Conservation (phyloP, 2,113 vertebrate genomes). For the Oreochromis aureus region DNA sequence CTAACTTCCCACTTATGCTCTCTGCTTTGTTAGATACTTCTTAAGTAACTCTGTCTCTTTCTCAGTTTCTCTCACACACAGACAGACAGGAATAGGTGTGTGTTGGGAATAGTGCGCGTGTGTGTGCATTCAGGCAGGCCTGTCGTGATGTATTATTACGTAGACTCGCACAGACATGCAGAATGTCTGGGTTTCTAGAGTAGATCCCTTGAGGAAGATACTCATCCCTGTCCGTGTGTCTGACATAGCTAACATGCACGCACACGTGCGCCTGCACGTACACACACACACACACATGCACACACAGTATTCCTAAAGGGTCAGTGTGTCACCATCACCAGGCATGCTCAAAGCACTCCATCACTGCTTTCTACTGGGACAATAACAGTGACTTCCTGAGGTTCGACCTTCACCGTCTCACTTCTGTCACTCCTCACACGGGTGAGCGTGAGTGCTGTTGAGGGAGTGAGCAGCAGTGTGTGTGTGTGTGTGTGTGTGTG, state of each 20-base stretch:
- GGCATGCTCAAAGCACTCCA: conserved; percentile 62
- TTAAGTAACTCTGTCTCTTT: conserved; percentile 47
- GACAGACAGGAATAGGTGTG: conserved; percentile 21
- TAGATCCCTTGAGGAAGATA: conserved; percentile 55
- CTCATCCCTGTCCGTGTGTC: conserved; percentile 50
- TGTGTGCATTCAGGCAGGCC: background rate
- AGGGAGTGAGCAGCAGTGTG: conserved; percentile 14
- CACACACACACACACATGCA: conserved; percentile 10
- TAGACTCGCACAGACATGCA: conserved; percentile 51
- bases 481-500: conserved; percentile 45
- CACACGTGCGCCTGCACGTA: background rate
- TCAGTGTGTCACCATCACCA: conserved; percentile 65
- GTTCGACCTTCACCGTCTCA: conserved; percentile 67
- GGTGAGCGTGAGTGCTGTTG: conserved; percentile 18
- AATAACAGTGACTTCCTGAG: conserved; percentile 62
- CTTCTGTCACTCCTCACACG: conserved; percentile 59
- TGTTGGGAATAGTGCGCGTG: background rate
- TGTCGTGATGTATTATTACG: conserved; percentile 45
- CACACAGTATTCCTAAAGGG: conserved; percentile 61
- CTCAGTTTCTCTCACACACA: background rate
- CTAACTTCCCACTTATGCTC: conserved; percentile 61
- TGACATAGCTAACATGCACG: conserved; percentile 14
- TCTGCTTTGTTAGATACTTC: conserved; percentile 62
- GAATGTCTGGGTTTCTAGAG: conserved; percentile 66
- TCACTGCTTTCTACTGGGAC: conserved; percentile 60